Evolutionary conservation across 2,113 vertebrate species (phyloP).

Genomic region (Oenanthe oenanthe): DNA sequence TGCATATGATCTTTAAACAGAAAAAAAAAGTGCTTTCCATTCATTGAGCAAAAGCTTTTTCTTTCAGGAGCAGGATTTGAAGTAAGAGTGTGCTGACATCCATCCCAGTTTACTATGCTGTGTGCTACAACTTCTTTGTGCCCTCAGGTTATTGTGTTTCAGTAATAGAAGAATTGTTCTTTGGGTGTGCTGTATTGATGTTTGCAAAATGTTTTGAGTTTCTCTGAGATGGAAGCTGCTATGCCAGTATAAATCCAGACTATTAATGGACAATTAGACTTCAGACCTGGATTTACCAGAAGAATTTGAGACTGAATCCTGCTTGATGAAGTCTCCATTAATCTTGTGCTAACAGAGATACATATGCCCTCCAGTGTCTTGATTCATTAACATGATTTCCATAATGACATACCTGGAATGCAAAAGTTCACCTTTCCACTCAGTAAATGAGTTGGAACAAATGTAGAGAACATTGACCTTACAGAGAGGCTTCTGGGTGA

Average conservation of each 20-base stretch:
- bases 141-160: neutral
- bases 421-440: slow-evolving; percentile 64
- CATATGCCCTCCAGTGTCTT: slow-evolving; percentile 47
- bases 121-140: neutral
- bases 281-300: slow-evolving; percentile 13
- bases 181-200: neutral
- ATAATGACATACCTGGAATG: slow-evolving; percentile 66
- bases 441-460: slow-evolving; percentile 69
- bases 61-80: neutral
- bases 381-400: slow-evolving; percentile 66
- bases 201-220: neutral
- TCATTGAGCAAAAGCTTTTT: neutral
- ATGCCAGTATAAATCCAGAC: neutral
- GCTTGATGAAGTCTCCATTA: slow-evolving; percentile 50
- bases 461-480: slow-evolving; percentile 65
- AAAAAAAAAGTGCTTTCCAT: neutral
- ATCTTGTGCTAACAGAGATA: slow-evolving; percentile 61
- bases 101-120: neutral
- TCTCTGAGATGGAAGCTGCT: neutral
- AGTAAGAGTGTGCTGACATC: neutral
- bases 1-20: neutral
- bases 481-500: slow-evolving; percentile 52
- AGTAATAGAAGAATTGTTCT: slow-evolving; percentile 17
- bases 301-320: neutral
- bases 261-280: neutral